These are phyloP conservation scores for Lepus timidus DNA, from an alignment of 2,113 vertebrate genomes.

Conservation along the genomic window DNA sequence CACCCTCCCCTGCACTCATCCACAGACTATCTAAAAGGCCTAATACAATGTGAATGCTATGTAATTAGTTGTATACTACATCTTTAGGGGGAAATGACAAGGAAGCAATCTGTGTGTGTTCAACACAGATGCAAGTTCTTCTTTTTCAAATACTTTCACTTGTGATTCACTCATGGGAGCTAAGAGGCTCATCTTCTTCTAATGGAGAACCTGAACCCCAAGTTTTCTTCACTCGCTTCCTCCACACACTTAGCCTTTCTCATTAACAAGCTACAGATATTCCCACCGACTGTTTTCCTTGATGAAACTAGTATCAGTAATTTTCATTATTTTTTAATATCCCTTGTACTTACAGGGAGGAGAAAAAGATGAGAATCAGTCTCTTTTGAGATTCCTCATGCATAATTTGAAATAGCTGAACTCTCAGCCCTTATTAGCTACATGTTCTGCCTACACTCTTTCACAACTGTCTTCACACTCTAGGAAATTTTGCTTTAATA, in stretches of 20 bases:
- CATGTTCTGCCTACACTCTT: neutral
- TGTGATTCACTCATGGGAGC: too few species aligned
- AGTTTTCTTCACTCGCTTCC: neutral
- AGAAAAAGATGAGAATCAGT: too few species aligned
- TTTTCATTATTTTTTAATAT: neutral
- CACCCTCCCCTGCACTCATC: too few species aligned
- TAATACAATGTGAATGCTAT: too few species aligned
- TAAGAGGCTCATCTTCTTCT: neutral
- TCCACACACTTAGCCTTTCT: neutral
- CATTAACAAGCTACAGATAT: neutral
- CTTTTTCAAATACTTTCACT: too few species aligned
- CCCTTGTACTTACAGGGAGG: neutral
- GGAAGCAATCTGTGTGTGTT: too few species aligned
- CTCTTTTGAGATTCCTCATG: neutral
- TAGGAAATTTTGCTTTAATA: neutral
- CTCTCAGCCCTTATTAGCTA: neutral
- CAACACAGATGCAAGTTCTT: too few species aligned
- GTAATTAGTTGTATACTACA: too few species aligned
- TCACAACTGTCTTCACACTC: neutral
- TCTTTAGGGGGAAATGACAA: too few species aligned
- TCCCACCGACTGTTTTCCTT: neutral
- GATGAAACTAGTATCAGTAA: neutral
- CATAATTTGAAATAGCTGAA: neutral
- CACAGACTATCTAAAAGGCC: too few species aligned
- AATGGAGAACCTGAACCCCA: neutral